These are phyloP conservation scores for Brachynemurus nebulosus DNA, from an alignment of 2,888 invertebrate species.

Conservation along the genomic window DNA sequence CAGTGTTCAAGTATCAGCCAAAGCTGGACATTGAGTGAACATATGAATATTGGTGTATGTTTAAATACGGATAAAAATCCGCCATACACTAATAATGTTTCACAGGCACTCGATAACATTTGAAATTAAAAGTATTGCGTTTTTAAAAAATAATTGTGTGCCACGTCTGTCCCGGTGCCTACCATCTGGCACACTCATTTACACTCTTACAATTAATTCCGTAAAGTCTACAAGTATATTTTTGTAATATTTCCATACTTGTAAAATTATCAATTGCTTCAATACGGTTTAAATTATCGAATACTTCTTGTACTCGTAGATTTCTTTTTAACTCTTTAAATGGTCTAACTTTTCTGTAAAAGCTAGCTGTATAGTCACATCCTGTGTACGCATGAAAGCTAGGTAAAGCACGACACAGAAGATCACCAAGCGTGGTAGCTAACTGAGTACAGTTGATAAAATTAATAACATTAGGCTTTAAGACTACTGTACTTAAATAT, in stretches of 20 bases:
- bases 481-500: constrained; percentile 6
- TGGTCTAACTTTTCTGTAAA: constrained; percentile 18
- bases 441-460: constrained; percentile 13
- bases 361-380: constrained; percentile 16
- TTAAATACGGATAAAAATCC: too few relatives aligned
- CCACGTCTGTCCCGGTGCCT: too few relatives aligned
- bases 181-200: constrained; percentile 20
- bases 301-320: constrained; percentile 15
- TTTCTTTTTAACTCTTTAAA: constrained; percentile 10
- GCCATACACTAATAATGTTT: too few relatives aligned
- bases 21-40: too few relatives aligned
- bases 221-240: constrained; percentile 20
- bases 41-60: too few relatives aligned
- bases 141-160: constrained; percentile 20
- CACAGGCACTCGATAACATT: too few relatives aligned
- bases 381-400: constrained; percentile 18
- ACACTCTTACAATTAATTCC: constrained; percentile 16
- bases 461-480: constrained; percentile 7
- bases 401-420: constrained; percentile 11
- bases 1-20: too few relatives aligned
- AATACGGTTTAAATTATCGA: constrained; percentile 17
- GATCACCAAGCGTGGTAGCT: constrained; percentile 8
- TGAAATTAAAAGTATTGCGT: constrained; percentile 19
- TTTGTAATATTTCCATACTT: constrained; percentile 19
- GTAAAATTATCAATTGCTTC: constrained; percentile 12